These are phyloP conservation scores for Drosophila aff. DNA, from an alignment of 1,140 invertebrate genomes.

Conservation along the genomic window DNA sequence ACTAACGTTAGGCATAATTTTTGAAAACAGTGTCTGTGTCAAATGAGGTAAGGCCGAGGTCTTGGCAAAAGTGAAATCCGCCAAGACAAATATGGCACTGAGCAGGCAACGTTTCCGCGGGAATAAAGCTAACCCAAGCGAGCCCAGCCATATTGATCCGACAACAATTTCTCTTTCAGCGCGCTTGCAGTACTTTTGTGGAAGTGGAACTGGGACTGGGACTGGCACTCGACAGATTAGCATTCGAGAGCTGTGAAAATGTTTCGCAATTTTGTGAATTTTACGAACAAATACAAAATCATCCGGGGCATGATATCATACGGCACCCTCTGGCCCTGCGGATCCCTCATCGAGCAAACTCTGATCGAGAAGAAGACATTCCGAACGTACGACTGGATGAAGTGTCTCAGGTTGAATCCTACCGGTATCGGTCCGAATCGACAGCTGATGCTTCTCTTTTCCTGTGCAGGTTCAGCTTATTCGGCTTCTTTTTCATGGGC, in stretches of 20 bases:
- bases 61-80: constrained; percentile 28
- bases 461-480: constrained; percentile 87
- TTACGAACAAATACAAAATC: constrained; percentile 86
- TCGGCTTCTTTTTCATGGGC: constrained; percentile 88
- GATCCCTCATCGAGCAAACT: constrained; percentile 86
- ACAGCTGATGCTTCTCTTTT: constrained; percentile 16
- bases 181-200: constrained; percentile 30
- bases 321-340: constrained; percentile 88
- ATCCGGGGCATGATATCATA: constrained; percentile 88
- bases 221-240: constrained; percentile 29
- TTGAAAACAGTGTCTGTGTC: constrained; percentile 6
- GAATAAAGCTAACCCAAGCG: constrained; percentile 15
- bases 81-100: constrained; percentile 14
- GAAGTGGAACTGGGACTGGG: constrained; percentile 19
- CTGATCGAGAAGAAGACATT: constrained; percentile 86
- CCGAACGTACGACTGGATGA: constrained; percentile 85
- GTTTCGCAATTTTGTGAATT: constrained; percentile 74
- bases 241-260: constrained; percentile 55
- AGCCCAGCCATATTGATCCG: constrained; percentile 24
- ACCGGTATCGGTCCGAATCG: constrained; percentile 18
- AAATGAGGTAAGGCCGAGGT: constrained; percentile 10
- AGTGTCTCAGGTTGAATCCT: constrained; percentile 84
- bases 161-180: constrained; percentile 50
- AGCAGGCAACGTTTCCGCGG: constrained; percentile 13
- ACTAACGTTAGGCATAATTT: constrained; percentile 7